Base-by-base conservation (phyloP, 1,140 invertebrate genomes). In the Cataglyphis hispanica region DNA sequence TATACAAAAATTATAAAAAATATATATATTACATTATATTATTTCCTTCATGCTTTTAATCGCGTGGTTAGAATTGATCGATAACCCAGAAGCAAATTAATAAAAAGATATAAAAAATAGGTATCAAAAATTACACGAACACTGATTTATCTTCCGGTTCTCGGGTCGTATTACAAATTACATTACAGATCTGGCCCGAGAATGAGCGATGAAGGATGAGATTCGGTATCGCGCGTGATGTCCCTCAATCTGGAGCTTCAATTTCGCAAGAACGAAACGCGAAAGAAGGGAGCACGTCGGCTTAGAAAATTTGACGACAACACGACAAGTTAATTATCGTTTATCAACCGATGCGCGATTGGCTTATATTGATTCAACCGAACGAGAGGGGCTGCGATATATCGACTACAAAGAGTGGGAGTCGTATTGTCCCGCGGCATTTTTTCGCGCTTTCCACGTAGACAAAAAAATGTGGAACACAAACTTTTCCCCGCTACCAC, bases 381-480 rank as follows among this genome's bases (percentile, higher is more conserved):
- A 11, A 27, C 25, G 34, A 46, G 75, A 78, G 64, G 19, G 34
- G 3, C 25, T 50, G 58, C 25, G 60, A 46, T 25, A 56, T 53
- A 50, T 58, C 53, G 63, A 27, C 31, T 56, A 19, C 61, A 19
- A 70, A 25, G 31, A 16, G 50, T 34, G 50, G 27, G n/a, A 74
- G 67, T 40, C 67, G 74, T 13, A 1, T 25, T 64, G 58, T 75
- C 16, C 31, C 85, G 58, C 37, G 40, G 53, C 69, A 58, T 75
- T 86, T 77, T 84, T 77, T 50, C 60, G 46, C 67, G 40, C 50
- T 22, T 67, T 76, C 72, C 66, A 67, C 72, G 86, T 77, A 70
- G 72, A 80, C 77, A 75, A 89, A 86, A 74, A 77, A 84, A 89
- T 77, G 72, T 88, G 77, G 83, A 80, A 84, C 86, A 72, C 86